phyloP scores from a whole-genome alignment of 2,797 vertebrate species.

The Tragopan temminckii region DNA sequence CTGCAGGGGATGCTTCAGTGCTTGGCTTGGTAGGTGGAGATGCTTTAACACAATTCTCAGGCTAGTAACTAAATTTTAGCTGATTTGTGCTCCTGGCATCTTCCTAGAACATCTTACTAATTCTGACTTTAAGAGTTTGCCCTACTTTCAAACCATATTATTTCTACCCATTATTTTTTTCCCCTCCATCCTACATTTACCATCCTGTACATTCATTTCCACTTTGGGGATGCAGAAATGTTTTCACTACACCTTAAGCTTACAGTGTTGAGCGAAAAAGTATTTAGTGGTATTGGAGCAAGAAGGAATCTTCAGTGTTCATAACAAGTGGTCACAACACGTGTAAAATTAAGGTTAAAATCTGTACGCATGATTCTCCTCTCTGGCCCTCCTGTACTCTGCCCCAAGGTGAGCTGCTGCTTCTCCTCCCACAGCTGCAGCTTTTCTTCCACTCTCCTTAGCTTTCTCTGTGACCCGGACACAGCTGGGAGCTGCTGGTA shows the following conservation, averaged over 20 bases:
- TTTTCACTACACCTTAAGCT: not conserved
- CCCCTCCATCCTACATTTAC: not conserved
- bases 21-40: not conserved
- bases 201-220: not conserved
- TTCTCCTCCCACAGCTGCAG: not conserved
- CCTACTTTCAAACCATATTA: not conserved
- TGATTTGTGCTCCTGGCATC: not conserved
- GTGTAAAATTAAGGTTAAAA: not conserved
- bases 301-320: not conserved
- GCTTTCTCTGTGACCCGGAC: not conserved
- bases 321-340: not conserved
- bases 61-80: not conserved
- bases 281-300: fast-evolving
- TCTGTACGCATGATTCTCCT: not conserved
- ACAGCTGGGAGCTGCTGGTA: not conserved
- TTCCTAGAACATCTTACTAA: not conserved
- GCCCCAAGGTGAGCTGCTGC: not conserved
- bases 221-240: not conserved
- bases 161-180: not conserved
- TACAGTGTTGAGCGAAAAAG: not conserved
- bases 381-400: not conserved
- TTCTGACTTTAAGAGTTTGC: not conserved
- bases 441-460: not conserved
- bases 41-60: not conserved
- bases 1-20: not conserved